These are phyloP conservation scores for Coleophora flavipennella DNA, from an alignment of 2,888 invertebrate genomes.

Conservation along the genomic window DNA sequence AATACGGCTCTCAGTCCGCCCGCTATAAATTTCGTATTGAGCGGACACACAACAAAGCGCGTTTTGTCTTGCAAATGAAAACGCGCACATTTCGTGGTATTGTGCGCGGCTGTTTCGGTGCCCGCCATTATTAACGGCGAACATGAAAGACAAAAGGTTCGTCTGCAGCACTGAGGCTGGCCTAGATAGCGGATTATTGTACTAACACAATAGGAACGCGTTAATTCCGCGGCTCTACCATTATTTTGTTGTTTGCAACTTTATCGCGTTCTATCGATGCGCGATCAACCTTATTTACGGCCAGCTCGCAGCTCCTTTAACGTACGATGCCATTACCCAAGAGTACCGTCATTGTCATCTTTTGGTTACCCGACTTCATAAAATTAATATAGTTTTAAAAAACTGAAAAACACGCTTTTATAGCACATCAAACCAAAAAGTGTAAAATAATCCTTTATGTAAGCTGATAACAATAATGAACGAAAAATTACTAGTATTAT, in stretches of 20 bases:
- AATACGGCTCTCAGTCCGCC: slow-evolving; percentile 63
- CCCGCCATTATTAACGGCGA: slow-evolving; percentile 73
- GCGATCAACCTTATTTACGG: slow-evolving; percentile 33
- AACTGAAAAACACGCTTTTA: too few relatives aligned
- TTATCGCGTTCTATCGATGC: slow-evolving; percentile 64
- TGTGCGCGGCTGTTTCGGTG: slow-evolving; percentile 72
- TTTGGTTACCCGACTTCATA: too few relatives aligned
- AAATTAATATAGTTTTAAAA: too few relatives aligned
- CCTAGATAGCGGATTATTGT: slow-evolving; percentile 74
- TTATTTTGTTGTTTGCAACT: slow-evolving; percentile 70
- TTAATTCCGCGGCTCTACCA: slow-evolving; percentile 70
- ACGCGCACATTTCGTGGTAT: slow-evolving; percentile 73
- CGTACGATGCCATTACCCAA: too few relatives aligned
- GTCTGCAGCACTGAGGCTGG: slow-evolving; percentile 72
- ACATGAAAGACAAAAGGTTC: slow-evolving; percentile 74
- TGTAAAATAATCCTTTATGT: too few relatives aligned
- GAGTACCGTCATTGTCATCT: too few relatives aligned
- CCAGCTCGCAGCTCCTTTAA: not conserved
- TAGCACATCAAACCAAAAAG: too few relatives aligned
- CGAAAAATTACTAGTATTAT: too few relatives aligned
- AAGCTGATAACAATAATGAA: too few relatives aligned
- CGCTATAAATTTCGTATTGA: slow-evolving; percentile 72
- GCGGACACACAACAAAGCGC: slow-evolving; percentile 71
- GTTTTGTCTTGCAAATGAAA: slow-evolving; percentile 74
- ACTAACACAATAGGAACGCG: slow-evolving; percentile 71